Evolutionary conservation across 2,888 invertebrate genomes (phyloP).

Genomic region (Tubulanus polymorphus): DNA sequence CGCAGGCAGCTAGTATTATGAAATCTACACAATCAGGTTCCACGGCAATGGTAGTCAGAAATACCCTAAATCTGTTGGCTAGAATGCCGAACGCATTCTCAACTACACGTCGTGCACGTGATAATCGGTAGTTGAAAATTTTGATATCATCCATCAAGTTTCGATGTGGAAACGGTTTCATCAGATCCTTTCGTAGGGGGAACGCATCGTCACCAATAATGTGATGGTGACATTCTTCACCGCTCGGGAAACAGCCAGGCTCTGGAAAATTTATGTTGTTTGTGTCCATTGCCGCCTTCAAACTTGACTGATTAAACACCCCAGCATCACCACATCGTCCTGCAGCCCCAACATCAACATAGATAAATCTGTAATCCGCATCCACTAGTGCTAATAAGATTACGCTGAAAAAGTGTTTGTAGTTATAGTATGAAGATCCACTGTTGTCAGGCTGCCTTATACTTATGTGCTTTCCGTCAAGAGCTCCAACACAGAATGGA

Average conservation of each 20-base stretch:
- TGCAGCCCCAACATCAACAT: slow-evolving; percentile 21
- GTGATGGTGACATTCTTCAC: slow-evolving; percentile 3
- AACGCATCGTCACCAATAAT: slow-evolving; percentile 25
- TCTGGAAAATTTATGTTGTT: too few relatives aligned
- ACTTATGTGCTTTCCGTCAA: slow-evolving; percentile 9
- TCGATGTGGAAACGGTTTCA: slow-evolving; percentile 19
- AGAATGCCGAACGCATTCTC: slow-evolving; percentile 13
- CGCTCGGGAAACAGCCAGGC: too few relatives aligned
- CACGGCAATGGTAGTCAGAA: slow-evolving; percentile 7
- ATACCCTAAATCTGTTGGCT: slow-evolving; percentile 9
- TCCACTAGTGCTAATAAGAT: slow-evolving; percentile 10
- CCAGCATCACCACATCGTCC: slow-evolving; percentile 20
- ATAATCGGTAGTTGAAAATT: slow-evolving; percentile 14
- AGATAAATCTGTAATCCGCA: slow-evolving; percentile 17
- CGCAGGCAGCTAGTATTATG: slow-evolving; percentile 9
- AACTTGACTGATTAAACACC: slow-evolving; percentile 12
- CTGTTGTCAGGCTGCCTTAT: not conserved
- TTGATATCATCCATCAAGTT: slow-evolving; percentile 1
- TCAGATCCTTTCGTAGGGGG: slow-evolving; percentile 9
- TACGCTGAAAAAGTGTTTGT: slow-evolving; percentile 13
- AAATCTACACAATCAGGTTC: slow-evolving; percentile 3
- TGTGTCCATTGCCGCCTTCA: too few relatives aligned
- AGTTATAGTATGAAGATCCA: slow-evolving; percentile 10
- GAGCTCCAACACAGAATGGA: slow-evolving; percentile 5
- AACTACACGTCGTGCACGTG: slow-evolving; percentile 7